Base-by-base conservation (phyloP, 2,797 vertebrate genomes). In the Pteropus rufus region DNA sequence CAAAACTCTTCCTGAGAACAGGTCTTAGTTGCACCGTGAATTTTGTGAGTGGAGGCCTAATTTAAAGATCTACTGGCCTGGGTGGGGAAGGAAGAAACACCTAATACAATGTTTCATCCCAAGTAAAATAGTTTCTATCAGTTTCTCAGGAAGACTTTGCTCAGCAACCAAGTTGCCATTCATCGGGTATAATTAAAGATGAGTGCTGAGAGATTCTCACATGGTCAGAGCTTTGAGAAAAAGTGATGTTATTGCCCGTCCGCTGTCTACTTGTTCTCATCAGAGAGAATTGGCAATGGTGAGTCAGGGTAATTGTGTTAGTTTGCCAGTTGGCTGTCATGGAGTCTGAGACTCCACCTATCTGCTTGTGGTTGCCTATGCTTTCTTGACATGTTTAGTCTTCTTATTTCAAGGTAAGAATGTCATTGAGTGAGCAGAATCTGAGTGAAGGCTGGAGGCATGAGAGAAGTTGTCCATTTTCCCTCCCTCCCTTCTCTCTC, bases 121-220 rank as follows among this genome's bases (percentile, higher is more conserved):
- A 52, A 90, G 44, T 67, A 36, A 90, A 69, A 21, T 81, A 9
- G 41, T 15, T 89, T 95, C 85, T 97, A 60, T 36, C 90, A 97
- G 96, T 81, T 82, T 94, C 89, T 97, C 92, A 95, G 96, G n/a
- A 19, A n/a, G 89, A 95, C 31, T 95, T 73, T 97, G 79, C 69
- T 96, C 95, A 96, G 76, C 56, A 90, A 95, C 70, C 89, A 87
- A 95, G 89, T 95, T 97, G 75, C 89, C 36, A 0, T 89, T 97
- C 93, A 82, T 90, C 15, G 93, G 88, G 94, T 97, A 95, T 97
- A 98, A 98, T 97, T 97, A 96, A 96, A 91, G 67, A 96, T 95
- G 86, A 46, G 39, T 95, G 73, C 87, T 5, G 18, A 97, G 91
- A 95, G 64, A 95, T 83, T 92, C 77, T 89, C 26, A 70, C n/a